Evolutionary conservation across 2,888 invertebrate species (phyloP).

Genomic region (Thereva unica): DNA sequence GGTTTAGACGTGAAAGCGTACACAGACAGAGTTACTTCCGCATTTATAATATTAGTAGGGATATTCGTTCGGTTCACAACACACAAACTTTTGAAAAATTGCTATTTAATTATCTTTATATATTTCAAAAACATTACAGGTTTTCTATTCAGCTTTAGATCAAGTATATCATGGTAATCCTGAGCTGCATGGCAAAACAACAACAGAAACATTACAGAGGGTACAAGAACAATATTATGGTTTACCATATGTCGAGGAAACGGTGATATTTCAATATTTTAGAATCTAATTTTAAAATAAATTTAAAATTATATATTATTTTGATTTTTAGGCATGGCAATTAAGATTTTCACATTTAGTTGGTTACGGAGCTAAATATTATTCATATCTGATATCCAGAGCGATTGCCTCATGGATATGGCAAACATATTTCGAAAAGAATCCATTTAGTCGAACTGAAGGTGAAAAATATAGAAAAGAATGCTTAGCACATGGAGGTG

Average conservation of each 20-base stretch:
- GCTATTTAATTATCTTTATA: background rate
- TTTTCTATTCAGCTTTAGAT: slow-evolving; percentile 90
- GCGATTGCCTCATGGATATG: slow-evolving; percentile 93
- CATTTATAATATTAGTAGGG: no score
- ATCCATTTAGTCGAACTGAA: slow-evolving; percentile 75
- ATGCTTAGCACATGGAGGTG: slow-evolving; percentile 86
- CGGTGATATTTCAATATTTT: slow-evolving; percentile 60
- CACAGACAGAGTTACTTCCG: no score
- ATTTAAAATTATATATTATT: slow-evolving; percentile 17
- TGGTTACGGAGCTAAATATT: slow-evolving; percentile 98
- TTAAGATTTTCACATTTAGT: slow-evolving; percentile 94
- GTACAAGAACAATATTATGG: slow-evolving; percentile 84
- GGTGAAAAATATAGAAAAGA: slow-evolving; percentile 79
- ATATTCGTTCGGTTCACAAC: no score
- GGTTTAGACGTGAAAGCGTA: no score
- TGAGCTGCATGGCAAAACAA: slow-evolving; percentile 47
- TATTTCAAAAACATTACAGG: slow-evolving; percentile 55
- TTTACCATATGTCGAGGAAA: slow-evolving; percentile 83
- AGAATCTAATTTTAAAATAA: background rate
- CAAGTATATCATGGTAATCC: slow-evolving; percentile 77
- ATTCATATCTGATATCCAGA: slow-evolving; percentile 93
- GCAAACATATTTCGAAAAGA: slow-evolving; percentile 79
- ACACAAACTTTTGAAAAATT: background rate
- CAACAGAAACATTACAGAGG: slow-evolving; percentile 72
- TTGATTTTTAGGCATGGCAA: slow-evolving; percentile 79